These are phyloP conservation scores for Glyphotaelius pellucidus DNA, from an alignment of 2,888 invertebrate species.

Conservation along the genomic window DNA sequence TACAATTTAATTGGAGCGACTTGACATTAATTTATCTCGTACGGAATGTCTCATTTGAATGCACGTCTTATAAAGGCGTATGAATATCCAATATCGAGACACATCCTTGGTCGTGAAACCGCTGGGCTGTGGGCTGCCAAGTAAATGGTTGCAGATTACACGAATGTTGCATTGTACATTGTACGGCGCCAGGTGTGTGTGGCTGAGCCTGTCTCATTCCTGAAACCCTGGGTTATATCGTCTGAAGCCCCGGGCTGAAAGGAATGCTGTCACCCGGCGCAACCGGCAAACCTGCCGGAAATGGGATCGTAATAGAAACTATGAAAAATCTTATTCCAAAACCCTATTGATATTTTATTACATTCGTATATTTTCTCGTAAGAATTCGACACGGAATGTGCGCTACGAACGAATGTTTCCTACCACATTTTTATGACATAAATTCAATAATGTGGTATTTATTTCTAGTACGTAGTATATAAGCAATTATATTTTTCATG, in stretches of 20 bases:
- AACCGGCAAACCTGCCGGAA: conserved; percentile 46
- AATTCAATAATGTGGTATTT: not conserved
- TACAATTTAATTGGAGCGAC: not conserved
- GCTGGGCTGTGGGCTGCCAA: not conserved
- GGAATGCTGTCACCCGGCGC: conserved; percentile 2
- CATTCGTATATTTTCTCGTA: conserved; percentile 28
- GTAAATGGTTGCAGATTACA: not conserved
- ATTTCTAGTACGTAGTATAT: not conserved
- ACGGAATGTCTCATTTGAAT: not conserved
- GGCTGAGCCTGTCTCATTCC: conserved; percentile 31
- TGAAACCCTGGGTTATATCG: conserved; percentile 4
- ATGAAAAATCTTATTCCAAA: conserved; percentile 55
- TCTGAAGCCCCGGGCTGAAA: conserved; percentile 37
- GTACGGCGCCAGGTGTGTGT: conserved; percentile 3
- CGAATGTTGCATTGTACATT: not conserved
- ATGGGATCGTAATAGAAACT: conserved; percentile 52
- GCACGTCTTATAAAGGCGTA: not conserved
- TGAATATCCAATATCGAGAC: not conserved
- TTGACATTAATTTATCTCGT: not conserved
- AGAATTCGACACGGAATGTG: conserved; percentile 7
- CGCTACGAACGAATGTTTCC: not conserved
- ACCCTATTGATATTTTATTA: conserved; percentile 56
- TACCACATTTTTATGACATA: not conserved
- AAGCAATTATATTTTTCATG: not conserved
- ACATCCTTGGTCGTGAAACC: not conserved